These are phyloP conservation scores for Corythucha ciliata DNA, from an alignment of 2,888 invertebrate species.

Conservation along the genomic window DNA sequence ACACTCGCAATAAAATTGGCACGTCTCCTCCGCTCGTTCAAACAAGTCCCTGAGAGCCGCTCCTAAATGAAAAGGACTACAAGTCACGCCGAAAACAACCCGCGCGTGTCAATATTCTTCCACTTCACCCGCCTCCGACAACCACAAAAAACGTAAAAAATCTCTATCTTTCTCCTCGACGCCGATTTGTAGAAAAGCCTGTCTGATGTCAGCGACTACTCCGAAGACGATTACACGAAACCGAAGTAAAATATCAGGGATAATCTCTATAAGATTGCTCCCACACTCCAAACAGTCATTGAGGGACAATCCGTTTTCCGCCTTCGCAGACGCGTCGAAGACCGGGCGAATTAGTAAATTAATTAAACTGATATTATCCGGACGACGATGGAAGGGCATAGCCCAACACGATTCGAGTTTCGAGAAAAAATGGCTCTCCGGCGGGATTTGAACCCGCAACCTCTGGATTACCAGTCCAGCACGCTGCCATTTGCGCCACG, in stretches of 20 bases:
- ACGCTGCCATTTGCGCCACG: no score
- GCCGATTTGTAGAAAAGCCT: slow-evolving; percentile 38
- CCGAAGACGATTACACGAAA: slow-evolving; percentile 29
- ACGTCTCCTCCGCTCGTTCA: no score
- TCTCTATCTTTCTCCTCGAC: slow-evolving; percentile 34
- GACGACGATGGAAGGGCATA: no score
- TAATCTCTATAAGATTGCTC: slow-evolving; percentile 30
- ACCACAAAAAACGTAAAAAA: slow-evolving; percentile 35
- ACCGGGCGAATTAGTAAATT: slow-evolving; percentile 30
- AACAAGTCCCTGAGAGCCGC: slow-evolving; percentile 18
- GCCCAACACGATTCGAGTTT: no score
- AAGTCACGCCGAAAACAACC: slow-evolving; percentile 25
- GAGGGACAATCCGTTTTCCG: slow-evolving; percentile 22
- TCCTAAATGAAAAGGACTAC: slow-evolving; percentile 23
- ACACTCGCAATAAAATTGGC: no score
- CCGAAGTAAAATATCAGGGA: slow-evolving; percentile 22
- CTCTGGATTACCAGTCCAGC: no score
- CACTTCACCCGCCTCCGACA: slow-evolving; percentile 3
- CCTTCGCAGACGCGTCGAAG: slow-evolving; percentile 31
- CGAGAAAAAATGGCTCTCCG: no score
- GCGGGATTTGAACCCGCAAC: no score
- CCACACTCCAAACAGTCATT: slow-evolving; percentile 34
- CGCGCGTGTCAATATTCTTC: slow-evolving; percentile 16
- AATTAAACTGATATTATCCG: no score
- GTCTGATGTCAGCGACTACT: slow-evolving; percentile 32